Base-by-base conservation (phyloP, 1,140 invertebrate species). In the Rhagoletis pomonella region DNA sequence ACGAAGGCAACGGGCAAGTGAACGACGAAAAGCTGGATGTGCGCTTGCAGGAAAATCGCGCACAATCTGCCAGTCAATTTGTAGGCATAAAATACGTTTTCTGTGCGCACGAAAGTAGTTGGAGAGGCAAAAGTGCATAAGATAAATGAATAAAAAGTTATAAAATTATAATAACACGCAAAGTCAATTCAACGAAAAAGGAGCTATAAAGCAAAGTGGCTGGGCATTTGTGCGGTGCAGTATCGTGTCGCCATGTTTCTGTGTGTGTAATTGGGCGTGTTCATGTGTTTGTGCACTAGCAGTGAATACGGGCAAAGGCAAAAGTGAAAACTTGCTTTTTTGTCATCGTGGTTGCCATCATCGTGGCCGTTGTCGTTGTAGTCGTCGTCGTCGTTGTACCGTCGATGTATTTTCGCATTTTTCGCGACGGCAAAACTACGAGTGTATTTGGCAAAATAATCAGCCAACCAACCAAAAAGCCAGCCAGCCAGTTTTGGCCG, bases 261-360 rank as follows among this genome's bases (percentile, higher is more conserved):
- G 12, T 81, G 73, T 81, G 73, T 81, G n/a, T 55, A 47, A 55
- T 81, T 55, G 73, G 73, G 73, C 73, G 73, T 81, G 73, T 81
- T 81, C 44, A 81, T 17, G 73, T 55, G 73, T 81, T 55, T 81
- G 73, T 81, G 73, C 47, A 81, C 4, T 47, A 14, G 73, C 60
- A 62, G 60, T 44, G 59, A 85, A 85, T 62, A 85, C 50, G 55
- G 29, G 59, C 58, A 59, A 85, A 85, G 59, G 84, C 84, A 88
- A 88, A 88, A 88, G 87, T 88, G 87, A 88, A 88, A 88, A 88
- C 87, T 88, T 88, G 87, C 85, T 85, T 85, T 60, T 81, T 50
- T 67, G 62, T 65, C 62, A 73, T 64, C 55, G 87, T 50, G 39
- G 69, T 6, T 87, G 87, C n/a, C 39, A 19, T 81, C 29, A 60